These are phyloP conservation scores for Metallyticus violacea DNA, from an alignment of 2,888 invertebrate genomes.

Conservation along the genomic window DNA sequence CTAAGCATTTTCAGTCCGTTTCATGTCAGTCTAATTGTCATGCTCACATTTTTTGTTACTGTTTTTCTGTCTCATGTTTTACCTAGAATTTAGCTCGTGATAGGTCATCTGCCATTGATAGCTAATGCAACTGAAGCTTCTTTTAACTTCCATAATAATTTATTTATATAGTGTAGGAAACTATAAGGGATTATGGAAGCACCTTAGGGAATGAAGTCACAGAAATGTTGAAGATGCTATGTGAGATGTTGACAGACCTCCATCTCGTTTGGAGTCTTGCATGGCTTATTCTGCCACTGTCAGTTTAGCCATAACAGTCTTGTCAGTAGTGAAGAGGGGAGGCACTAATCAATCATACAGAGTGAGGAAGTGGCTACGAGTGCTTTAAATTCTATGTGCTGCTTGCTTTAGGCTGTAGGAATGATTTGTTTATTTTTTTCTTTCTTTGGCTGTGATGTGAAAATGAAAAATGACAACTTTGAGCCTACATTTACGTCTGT, in stretches of 20 bases:
- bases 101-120: background rate
- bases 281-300: constrained; percentile 8
- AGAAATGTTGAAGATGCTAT: background rate
- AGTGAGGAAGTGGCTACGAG: background rate
- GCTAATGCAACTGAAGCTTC: background rate
- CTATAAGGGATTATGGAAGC: background rate
- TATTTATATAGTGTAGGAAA: background rate
- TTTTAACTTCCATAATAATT: background rate
- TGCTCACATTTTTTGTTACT: background rate
- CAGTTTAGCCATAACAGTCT: background rate
- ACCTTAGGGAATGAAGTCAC: constrained; percentile 1
- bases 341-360: background rate
- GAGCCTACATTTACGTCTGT: background rate
- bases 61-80: background rate
- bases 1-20: background rate
- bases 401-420: constrained; percentile 15
- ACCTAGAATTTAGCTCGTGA: background rate
- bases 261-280: background rate
- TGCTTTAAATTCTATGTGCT: constrained; percentile 14
- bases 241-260: background rate
- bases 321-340: background rate
- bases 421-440: background rate
- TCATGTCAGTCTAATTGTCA: constrained; percentile 1
- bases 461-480: background rate
- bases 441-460: constrained; percentile 19